Evolutionary conservation across 1,140 invertebrate species (phyloP).

Genomic region (Saccostrea glomerata): DNA sequence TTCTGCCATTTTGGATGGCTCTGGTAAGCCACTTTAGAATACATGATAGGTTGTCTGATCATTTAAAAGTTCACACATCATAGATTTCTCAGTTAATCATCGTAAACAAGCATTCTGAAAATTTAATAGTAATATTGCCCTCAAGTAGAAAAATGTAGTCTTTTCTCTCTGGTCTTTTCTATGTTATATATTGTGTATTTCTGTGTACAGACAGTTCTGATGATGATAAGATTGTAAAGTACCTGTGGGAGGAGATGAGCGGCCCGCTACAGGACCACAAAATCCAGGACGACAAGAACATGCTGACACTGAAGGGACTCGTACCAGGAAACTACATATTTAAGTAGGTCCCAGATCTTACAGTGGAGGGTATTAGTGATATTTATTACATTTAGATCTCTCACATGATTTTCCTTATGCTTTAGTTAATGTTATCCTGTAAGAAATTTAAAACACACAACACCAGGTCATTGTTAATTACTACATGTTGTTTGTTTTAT

Average conservation of each 20-base stretch:
- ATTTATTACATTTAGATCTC: background rate
- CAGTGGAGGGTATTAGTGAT: background rate
- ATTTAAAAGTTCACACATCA: no score
- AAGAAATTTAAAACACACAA: no score
- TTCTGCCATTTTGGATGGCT: constrained; percentile 93
- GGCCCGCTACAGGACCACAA: constrained; percentile 92
- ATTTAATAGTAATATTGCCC: no score
- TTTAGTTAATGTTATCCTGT: no score
- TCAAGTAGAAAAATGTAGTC: no score
- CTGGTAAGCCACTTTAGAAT: constrained; percentile 74
- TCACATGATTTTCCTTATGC: no score
- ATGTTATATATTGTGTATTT: background rate
- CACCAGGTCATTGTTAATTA: no score
- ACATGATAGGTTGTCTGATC: no score
- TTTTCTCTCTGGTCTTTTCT: no score
- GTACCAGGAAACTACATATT: constrained; percentile 95
- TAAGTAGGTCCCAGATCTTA: constrained; percentile 82
- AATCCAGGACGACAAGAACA: constrained; percentile 85
- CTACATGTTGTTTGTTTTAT: no score
- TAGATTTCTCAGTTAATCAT: no score
- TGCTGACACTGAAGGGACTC: constrained; percentile 90
- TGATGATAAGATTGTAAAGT: constrained; percentile 89
- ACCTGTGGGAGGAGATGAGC: constrained; percentile 94
- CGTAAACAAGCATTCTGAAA: no score
- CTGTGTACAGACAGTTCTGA: constrained; percentile 83